phyloP scores from a whole-genome alignment of 2,888 invertebrate genomes.

The Leucoma salicis region DNA sequence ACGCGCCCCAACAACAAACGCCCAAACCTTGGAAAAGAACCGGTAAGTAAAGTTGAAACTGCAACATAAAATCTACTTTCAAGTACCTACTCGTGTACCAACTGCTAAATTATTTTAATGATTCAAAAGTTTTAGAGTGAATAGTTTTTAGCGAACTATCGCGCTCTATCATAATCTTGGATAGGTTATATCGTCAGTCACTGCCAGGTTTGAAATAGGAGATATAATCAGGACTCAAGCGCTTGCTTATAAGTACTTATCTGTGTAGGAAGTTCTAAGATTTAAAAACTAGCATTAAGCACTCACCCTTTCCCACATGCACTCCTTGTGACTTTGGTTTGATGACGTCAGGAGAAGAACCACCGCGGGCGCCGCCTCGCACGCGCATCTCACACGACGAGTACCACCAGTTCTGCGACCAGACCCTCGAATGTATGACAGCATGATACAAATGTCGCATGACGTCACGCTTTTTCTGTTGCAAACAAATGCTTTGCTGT shows the following conservation, averaged over 20 bases:
- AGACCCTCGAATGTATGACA: slow-evolving; percentile 89
- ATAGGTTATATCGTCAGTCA: too few relatives aligned
- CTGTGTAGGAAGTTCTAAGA: too few relatives aligned
- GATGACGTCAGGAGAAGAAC: slow-evolving; percentile 48
- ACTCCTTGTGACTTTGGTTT: slow-evolving; percentile 34
- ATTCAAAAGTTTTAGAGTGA: too few relatives aligned
- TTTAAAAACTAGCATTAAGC: slow-evolving; percentile 23
- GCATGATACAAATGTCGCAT: slow-evolving; percentile 52
- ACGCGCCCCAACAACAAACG: slow-evolving; percentile 55
- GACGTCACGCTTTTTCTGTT: slow-evolving; percentile 57
- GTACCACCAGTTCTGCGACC: slow-evolving; percentile 90
- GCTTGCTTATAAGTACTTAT: too few relatives aligned
- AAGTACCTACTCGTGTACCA: not conserved
- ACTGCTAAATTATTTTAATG: not conserved
- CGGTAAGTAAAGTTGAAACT: slow-evolving; percentile 47
- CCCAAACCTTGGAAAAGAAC: slow-evolving; percentile 80
- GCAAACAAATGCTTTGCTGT: slow-evolving; percentile 31
- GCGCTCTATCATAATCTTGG: too few relatives aligned
- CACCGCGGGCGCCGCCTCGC: slow-evolving; percentile 75
- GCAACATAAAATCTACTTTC: slow-evolving; percentile 1
- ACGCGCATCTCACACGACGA: slow-evolving; percentile 86
- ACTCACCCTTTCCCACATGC: slow-evolving; percentile 47
- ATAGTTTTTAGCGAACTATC: too few relatives aligned
- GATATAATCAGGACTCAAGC: too few relatives aligned
- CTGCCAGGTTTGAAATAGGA: too few relatives aligned